Base-by-base conservation (phyloP, 2,797 vertebrate genomes). In the Dipus sagitta region DNA sequence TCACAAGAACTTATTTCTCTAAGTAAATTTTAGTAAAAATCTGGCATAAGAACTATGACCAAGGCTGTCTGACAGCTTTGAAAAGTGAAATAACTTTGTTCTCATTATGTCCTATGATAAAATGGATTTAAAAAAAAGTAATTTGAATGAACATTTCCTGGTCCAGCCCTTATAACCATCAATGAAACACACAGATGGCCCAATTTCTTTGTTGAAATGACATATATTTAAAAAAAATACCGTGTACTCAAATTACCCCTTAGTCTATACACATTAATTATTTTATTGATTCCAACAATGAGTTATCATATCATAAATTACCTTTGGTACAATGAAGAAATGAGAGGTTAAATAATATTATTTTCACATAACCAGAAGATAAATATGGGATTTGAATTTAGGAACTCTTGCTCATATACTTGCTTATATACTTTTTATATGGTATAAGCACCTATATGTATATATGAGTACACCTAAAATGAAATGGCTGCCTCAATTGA, bases 71-170 rank as follows among this genome's bases (percentile, higher is more conserved):
- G 9, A 2, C 77, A 91, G 62, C 42, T 92, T 86, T 93, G 32
- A 92, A 58, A 32, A 92, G 28, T 9, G 26, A 87, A 83, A 30
- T 24, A 87, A 7, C 1, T 75, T 72, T 92, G 47, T 84, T 32
- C 58, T 86, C 78, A 89, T 86, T 94, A 54, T 96, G 58, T 90
- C 78, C 34, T 47, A 70, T 75, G 23, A 90, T 72, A 78, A 88
- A 82, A 86, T 68, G 47, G 12, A 71, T 62, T 95, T 80, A 42
- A 30, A 32, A 65, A 74, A 71, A 23, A 28, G 11, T 47, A 47
- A 3, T 80, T 30, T 72, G 54, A 58, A 5, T 42, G 18, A 84
- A 34, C 30, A 82, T 42, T 86, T 60, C 5, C 13, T 79, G 64
- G 0, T 6, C 23, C 13, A 18, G 30, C 32, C 70, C 30, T 14